A percentile compares a stretch with the other conserved stretches of the same genome.
These are phyloP conservation scores for Tokudaia muenninki DNA, from an alignment of 2,797 vertebrate species.

Conservation along the genomic window DNA sequence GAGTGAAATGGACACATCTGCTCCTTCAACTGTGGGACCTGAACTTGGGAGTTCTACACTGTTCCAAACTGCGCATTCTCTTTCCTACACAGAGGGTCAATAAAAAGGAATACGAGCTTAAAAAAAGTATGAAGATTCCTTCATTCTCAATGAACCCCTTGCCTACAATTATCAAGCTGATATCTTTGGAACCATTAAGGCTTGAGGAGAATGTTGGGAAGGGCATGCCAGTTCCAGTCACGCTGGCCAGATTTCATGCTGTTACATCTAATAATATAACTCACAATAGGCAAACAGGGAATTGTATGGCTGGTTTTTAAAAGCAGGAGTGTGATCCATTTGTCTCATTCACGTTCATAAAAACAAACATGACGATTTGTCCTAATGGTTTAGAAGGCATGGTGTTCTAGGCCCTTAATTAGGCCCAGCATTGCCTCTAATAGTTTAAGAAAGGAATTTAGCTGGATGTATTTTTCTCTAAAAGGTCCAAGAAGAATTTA, in stretches of 20 bases:
- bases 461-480: conserved; percentile 59
- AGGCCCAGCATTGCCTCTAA: conserved; percentile 50
- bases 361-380: background rate
- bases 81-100: background rate
- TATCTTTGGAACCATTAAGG: background rate
- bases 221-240: background rate
- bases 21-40: background rate
- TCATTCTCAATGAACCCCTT: background rate
- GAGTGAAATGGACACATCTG: background rate
- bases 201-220: background rate
- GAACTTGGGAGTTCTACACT: background rate
- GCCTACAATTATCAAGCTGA: background rate
- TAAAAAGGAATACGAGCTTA: background rate
- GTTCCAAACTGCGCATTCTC: background rate
- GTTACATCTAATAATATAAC: conserved; percentile 8
- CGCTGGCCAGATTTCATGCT: background rate
- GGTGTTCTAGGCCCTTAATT: conserved; percentile 61
- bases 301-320: background rate
- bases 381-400: background rate
- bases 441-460: conserved; percentile 66
- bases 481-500: conserved; percentile 64
- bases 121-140: background rate
- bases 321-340: conserved; percentile 22
- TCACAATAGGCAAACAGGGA: background rate
- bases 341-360: conserved; percentile 66